Base-by-base conservation (phyloP, 2,113 vertebrate species). In the Pholis gunnellus region DNA sequence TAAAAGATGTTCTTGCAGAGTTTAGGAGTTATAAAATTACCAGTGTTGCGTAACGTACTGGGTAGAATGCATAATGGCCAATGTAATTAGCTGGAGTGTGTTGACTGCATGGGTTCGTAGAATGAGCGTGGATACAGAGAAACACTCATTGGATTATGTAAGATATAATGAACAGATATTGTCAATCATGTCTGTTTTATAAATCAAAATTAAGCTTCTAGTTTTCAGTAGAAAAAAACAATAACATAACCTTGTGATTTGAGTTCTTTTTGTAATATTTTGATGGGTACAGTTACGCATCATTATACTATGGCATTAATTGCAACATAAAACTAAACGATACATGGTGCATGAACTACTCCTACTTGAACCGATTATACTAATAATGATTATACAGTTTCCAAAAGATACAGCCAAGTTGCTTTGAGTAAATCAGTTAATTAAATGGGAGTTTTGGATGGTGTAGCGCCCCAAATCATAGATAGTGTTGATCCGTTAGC, bases 401-500 rank as follows among this genome's bases (percentile, higher is more conserved):
- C 61, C 31, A 52, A 40, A 40, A 57, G 25, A 67, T 82, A 4
- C 34, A 76, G 48, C 34, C 48, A 84, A 84, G 64, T 60, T 78
- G 74, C 29, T 34, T 9, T 3, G 5, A 57, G n/a, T 57, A 18
- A 74, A 8, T 78, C 22, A 38, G 34, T 72, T 63, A 64, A 87
- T 81, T 22, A 79, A n/a, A 79, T 85, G 31, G 1, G 25, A 38
- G 15, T 57, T 34, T 63, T 73, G 54, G 50, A 76, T 74, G 79
- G 31, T 66, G 29, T 38, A 15, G 40, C 74, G 29, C 72, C 71
- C 68, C 36, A 87, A 75, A 80, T 87, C 57, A 72, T 57, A 84
- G 72, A 87, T 74, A 69, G 52, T 61, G 52, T 84, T 78, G 79
- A 87, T 87, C 83, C 66, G 83, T 89, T 86, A 75, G 74, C 81